Base-by-base conservation (phyloP, 1,140 invertebrate genomes). In the Micrasema longulum region DNA sequence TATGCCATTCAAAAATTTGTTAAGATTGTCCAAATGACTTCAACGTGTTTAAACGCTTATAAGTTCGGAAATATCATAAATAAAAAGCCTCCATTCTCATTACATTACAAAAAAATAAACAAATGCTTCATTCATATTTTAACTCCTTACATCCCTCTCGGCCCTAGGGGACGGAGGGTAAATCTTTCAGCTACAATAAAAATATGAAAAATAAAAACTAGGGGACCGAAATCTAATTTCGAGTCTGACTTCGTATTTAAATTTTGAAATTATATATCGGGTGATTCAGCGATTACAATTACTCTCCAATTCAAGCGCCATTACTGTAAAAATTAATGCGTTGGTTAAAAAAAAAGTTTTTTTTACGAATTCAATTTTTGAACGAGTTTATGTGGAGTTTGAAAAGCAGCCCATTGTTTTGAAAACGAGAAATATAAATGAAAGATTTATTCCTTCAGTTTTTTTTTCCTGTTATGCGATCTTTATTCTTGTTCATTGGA, bases 211-310 rank as follows among this genome's bases (percentile, higher is more conserved):
- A 53, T 26, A 53, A 53, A 22, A 20, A 20, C 12, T 12, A 31
- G 36, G 36, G 48, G 48, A 2, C 35, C n/a, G 36, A 66, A 74
- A 67, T 74, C 66, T 70, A 74, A 70, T 70, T 67, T 57, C 45
- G 36, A 35, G 55, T 57, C 43, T 52, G 73, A 74, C 71, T 74
- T 68, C 70, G 38, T 67, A 74, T 74, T 74, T 69, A 74, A 74
- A 74, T 71, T 74, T 74, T 60, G 70, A 74, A 74, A 74, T 74
- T 74, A 74, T 65, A 74, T 71, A 43, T 38, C 69, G 68, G 68
- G 70, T 74, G 73, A 67, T 43, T 67, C 63, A 53, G 69, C 63
- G 50, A 63, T 68, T 71, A 71, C 69, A 69, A 71, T 74, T 74
- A 69, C 14, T 35, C 14, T 55, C 36, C 31, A 38, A 14, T 50